Evolutionary conservation across 2,797 vertebrate genomes (phyloP), one percentile per base, ranked within the genome.

Genomic region (Eleutherodactylus coqui): DNA sequence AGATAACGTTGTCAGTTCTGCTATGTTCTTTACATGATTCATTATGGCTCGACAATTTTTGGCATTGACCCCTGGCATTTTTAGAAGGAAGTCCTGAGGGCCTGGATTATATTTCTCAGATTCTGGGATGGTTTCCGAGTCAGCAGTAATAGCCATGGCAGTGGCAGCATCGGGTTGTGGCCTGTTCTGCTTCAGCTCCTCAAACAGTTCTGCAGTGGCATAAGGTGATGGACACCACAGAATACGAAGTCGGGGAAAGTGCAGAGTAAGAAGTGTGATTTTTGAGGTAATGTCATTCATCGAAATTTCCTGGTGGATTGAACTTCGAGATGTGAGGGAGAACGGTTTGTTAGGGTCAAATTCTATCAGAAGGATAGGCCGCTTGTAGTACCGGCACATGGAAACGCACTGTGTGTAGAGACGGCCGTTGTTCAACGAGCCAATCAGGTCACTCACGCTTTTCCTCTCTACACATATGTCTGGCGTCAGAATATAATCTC

Each of bases 221-320:
- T 99, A 94, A 0, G 98, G 98, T 1, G 98, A 99, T 0, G 97
- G 95, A 88, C 98, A 98, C 98, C 98, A 99, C 70, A 99, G 95
- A 13, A 99, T 91, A 3, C 98, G 96, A 8, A 99, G 93, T 1
- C 96, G 94, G 0, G 98, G 97, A 91, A 99, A 99, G 89, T 99
- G 98, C 29, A 99, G 94, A 0, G 96, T 99, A 10, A 99, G 96
- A 1, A 99, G 94, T 0, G 97, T 95, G 43, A 99, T 95, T 51
- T 97, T 97, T 69, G 98, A 98, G 17, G 95, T 97, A 32, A 99
- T 9, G 38, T 99, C 98, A 0, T 87, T 95, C 75, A 96, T 92
- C 0, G 97, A 98, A 86, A 98, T 97, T 89, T 99, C 98, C 1
- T 95, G 95, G 4, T 95, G 94, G 11, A 97, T 92, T 75, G 96